Evolutionary conservation across 2,888 invertebrate species (phyloP).

Genomic region (Lasioglossum leucozonium): DNA sequence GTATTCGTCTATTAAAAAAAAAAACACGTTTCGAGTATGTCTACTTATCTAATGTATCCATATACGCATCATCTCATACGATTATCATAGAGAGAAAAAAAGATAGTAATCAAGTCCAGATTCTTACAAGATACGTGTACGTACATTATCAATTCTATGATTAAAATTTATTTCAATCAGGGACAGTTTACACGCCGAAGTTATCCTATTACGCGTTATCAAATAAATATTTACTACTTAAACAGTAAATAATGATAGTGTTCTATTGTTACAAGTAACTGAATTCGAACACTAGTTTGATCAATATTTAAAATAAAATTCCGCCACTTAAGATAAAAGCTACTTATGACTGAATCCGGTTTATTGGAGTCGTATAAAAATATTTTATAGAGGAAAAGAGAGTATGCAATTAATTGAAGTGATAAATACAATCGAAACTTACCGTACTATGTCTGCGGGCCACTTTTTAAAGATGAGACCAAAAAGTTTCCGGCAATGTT

Average conservation of each 20-base stretch:
- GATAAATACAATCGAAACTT: conserved; percentile 1
- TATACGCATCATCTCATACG: background rate
- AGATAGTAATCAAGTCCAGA: background rate
- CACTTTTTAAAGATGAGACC: conserved; percentile 53
- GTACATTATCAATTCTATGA: background rate
- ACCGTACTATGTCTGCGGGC: conserved; percentile 51
- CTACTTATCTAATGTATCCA: background rate
- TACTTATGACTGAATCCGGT: too few species aligned
- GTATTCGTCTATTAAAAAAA: background rate
- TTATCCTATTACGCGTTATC: background rate
- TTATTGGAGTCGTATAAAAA: background rate
- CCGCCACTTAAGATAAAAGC: background rate
- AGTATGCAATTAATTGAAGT: background rate
- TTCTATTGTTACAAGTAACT: background rate
- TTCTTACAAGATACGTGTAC: background rate
- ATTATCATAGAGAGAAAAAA: background rate
- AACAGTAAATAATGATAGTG: background rate
- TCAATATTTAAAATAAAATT: background rate
- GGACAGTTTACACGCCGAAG: background rate
- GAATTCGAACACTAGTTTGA: background rate
- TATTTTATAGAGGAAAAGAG: background rate
- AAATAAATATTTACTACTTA: conserved; percentile 6
- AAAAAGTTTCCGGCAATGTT: conserved; percentile 46
- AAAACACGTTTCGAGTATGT: background rate
- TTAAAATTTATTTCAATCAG: background rate